Evolutionary conservation across 1,140 invertebrate species (phyloP), one percentile per base, ranked within the genome.

Genomic region (Drosophila varians): DNA sequence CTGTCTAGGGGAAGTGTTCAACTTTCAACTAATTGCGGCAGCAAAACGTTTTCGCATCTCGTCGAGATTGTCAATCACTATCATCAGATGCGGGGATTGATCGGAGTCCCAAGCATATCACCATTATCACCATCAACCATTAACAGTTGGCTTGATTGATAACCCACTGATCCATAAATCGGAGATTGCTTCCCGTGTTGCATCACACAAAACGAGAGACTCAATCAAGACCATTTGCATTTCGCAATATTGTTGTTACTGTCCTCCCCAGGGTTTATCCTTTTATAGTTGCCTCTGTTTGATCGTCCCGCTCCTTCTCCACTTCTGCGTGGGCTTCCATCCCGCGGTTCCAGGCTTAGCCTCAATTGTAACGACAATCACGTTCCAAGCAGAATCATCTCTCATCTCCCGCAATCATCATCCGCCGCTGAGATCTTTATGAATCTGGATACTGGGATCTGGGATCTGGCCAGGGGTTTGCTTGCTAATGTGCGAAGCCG

Each of bases 331-430:
- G 57, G 79, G 74, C 43, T 47, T 47, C 34, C 42, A 34, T 26
- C 49, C 43, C 34, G 1, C 4, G 25, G 14, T 16, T 58, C 18
- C 8, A 28, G 1, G 12, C 34, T 23, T 48, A 31, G 54, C 55
- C 26, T 28, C 46, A 73, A 43, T 70, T 77, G 52, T 54, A 38
- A 84, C 64, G 61, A 68, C 60, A 84, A 79, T 64, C 80, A 84
- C 80, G 72, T 76, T 71, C 40, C 40, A 46, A 47, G 31, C 42
- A n/a, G 36, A 25, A 68, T 47, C 60, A 65, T 71, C 58, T 71
- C 53, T 84, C 75, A 71, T 73, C 64, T 77, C 60, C 61, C 68
- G 58, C 58, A 72, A 60, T 70, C 65, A 70, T 48, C 73, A 84
- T 84, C 74, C 78, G 71, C 79, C 65, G 74, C 79, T 14, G 36